Base-by-base conservation (phyloP, 2,113 vertebrate genomes). In the Poeciliopsis occidentalis region DNA sequence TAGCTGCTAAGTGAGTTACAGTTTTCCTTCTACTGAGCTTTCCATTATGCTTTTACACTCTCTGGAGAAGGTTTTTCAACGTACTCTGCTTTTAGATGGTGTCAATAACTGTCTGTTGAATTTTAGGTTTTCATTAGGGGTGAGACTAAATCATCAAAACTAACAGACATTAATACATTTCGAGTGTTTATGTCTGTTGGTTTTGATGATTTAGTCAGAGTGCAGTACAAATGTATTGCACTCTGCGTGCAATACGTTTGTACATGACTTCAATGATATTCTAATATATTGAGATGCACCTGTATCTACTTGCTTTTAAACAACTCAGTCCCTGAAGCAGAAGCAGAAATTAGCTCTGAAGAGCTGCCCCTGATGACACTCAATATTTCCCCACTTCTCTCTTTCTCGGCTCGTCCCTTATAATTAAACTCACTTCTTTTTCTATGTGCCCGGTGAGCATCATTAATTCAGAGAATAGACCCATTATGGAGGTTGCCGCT, bases 391-490 rank as follows among this genome's bases (percentile, higher is more conserved):
- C 71, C 54, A 60, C 73, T 12, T 12, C 73, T 12, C 15, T 65
- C 27, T 31, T 76, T 69, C 71, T 78, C 73, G 65, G 70, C 34
- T 31, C 67, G 30, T 41, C 4, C 62, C 71, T 72, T 80, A 83
- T 86, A 87, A 88, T 91, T 87, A 89, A 88, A 89, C 90, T 73
- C 63, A 2, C 4, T 63, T 78, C 76, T 70, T 89, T 88, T 82
- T 85, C 87, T 24, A 75, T 83, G 67, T 17, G 67, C 64, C 78
- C 37, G 2, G 31, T 71, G 80, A 87, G 83, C 47, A 32, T 80
- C 73, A 85, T 90, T 89, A 89, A 90, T 90, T 89, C 66, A 84
- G 73, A 77, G 73, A 88, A 90, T 57, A 60, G 78, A 72, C 76
- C 84, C 78, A 81, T 91, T 87, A 89, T 84, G 65, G 80, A 82